These are phyloP conservation scores for Cheilosia vulpina DNA, from an alignment of 2,888 invertebrate species.

Conservation along the genomic window DNA sequence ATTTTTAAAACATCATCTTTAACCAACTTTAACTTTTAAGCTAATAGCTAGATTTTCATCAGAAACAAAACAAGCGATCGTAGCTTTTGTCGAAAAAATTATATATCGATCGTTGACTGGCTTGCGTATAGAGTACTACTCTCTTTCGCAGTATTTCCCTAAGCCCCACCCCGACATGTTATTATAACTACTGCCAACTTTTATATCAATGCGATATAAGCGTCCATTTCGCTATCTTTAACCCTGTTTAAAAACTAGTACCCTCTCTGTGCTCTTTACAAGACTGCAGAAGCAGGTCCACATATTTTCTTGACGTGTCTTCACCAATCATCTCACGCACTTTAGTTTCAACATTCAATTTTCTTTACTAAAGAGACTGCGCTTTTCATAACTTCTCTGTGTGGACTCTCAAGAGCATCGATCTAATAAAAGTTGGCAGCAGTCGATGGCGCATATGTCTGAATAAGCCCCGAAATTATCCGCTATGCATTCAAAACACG, in stretches of 20 bases:
- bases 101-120: not conserved
- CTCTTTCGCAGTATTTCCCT: not conserved
- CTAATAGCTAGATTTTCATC: no score
- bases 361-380: not conserved
- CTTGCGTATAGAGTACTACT: not conserved
- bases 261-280: not conserved
- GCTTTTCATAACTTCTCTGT: not conserved
- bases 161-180: not conserved
- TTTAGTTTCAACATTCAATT: not conserved
- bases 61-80: no score
- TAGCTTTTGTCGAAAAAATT: not conserved
- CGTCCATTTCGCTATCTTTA: not conserved
- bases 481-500: conserved; percentile 62
- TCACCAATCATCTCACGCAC: not conserved
- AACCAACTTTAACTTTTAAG: no score
- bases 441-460: not conserved
- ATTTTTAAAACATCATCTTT: no score
- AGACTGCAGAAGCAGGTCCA: not conserved
- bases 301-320: not conserved
- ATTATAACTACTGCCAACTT: conserved; percentile 10
- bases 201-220: not conserved
- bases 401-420: not conserved
- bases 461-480: conserved; percentile 19
- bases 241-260: not conserved
- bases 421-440: not conserved